Evolutionary conservation across 2,888 invertebrate genomes (phyloP).

Genomic region (Hypsopygia costalis): DNA sequence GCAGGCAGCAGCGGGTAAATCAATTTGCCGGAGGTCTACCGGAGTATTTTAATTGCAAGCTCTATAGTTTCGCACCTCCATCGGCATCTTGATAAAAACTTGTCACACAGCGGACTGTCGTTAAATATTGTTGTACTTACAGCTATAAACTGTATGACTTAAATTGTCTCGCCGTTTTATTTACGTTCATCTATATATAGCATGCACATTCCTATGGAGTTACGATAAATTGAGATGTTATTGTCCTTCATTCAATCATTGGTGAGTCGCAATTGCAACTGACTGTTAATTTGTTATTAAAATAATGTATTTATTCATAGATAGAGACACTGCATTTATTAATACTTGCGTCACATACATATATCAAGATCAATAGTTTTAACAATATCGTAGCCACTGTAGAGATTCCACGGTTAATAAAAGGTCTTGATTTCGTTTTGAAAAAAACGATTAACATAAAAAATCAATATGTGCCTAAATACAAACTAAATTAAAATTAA

Average conservation of each 20-base stretch:
- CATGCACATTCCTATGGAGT: background rate
- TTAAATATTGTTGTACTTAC: constrained; percentile 43
- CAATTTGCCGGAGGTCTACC: constrained; percentile 41
- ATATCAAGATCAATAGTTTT: no score
- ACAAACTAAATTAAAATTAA: no score
- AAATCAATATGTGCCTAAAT: no score
- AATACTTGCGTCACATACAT: no score
- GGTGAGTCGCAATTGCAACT: background rate
- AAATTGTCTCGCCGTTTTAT: constrained; percentile 23
- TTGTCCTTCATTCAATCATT: constrained; percentile 1
- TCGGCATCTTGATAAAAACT: constrained; percentile 41
- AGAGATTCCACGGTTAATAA: no score
- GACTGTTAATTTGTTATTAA: background rate
- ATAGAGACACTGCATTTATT: no score
- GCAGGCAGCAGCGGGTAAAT: constrained; percentile 26
- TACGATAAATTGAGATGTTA: constrained; percentile 1
- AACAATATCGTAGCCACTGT: no score
- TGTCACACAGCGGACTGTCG: constrained; percentile 32
- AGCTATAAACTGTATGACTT: constrained; percentile 42
- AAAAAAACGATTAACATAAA: no score
- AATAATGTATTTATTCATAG: background rate
- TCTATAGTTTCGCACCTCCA: constrained; percentile 47
- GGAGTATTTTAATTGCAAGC: constrained; percentile 44
- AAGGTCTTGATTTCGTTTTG: no score
- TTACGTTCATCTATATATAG: constrained; percentile 20